Percentiles rank a stretch among this genome's conserved stretches.
phyloP scores from a whole-genome alignment of 2,888 invertebrate genomes.

The Mayetiola destructor region DNA sequence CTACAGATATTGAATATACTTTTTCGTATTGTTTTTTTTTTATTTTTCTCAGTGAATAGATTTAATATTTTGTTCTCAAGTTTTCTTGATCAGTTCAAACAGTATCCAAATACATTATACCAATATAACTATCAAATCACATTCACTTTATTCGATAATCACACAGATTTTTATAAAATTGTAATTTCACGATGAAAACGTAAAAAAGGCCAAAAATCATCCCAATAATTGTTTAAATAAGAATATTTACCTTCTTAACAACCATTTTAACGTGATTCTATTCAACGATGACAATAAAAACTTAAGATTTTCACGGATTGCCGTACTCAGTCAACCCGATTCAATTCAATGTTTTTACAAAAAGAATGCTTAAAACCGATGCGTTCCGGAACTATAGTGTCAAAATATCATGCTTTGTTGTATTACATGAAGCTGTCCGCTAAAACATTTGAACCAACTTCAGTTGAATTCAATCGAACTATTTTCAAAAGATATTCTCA shows the following conservation, averaged over 20 bases:
- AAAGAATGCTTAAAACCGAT: neutral
- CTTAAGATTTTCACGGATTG: conserved; percentile 28
- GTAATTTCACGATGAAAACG: neutral
- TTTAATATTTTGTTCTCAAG: too few species aligned
- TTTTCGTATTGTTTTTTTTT: too few species aligned
- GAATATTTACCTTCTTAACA: conserved; percentile 34
- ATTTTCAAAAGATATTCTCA: too few species aligned
- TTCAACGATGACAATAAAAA: conserved; percentile 28
- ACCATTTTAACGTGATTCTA: conserved; percentile 31
- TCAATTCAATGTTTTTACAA: conserved; percentile 11
- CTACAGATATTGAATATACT: too few species aligned
- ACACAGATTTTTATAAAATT: neutral
- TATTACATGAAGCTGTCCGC: neutral
- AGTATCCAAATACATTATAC: neutral
- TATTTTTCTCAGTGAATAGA: too few species aligned
- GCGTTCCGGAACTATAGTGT: conserved; percentile 6
- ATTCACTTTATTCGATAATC: neutral
- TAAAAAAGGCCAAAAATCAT: neutral
- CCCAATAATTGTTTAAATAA: neutral
- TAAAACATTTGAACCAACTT: too few species aligned
- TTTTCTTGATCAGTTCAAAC: too few species aligned
- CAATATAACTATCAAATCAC: conserved; percentile 10
- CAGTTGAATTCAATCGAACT: too few species aligned
- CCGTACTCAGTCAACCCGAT: conserved; percentile 20
- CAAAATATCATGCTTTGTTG: neutral